Evolutionary conservation across 30 jellyfish, hydroid and myxozoan species (phyloP), one percentile per base, ranked within the genome.

Genomic region (Catostylus mosaicus): DNA sequence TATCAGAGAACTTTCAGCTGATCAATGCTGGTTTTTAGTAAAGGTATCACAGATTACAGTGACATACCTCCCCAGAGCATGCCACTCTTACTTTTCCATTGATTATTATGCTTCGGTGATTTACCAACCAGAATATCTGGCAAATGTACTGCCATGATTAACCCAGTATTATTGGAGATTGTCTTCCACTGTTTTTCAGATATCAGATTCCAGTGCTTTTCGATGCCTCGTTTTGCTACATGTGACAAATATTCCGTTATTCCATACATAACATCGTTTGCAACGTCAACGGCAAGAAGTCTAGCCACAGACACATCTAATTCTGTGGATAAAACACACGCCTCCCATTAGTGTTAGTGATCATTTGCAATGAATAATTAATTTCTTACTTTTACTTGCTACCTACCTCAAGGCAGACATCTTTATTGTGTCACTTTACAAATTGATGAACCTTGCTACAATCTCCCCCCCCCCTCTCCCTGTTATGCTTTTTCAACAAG

Each of bases 21-120:
- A n/a, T n/a, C n/a, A n/a, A n/a, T n/a, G n/a, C n/a, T n/a, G n/a
- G n/a, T n/a, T n/a, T n/a, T n/a, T n/a, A n/a, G n/a, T n/a, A n/a
- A n/a, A n/a, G n/a, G n/a, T n/a, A n/a, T n/a, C n/a, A n/a, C 18
- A 45, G n/a, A n/a, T n/a, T n/a, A n/a, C n/a, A n/a, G n/a, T 32
- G 10, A 16, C 67, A 35, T 80, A 64, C 90, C 88, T 77, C 88
- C 88, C 88, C 88, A 77, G 20, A 3, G 30, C 19, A 12, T 26
- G 37, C 88, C 88, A 40, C 38, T 77, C 12, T 0, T 59, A 1
- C 57, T 33, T 1, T 29, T 35, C 88, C 88, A 77, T 30, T 57
- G 78, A 43, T 77, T 54, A 20, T 29, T 19, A 14, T 8, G 26
- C 35, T 32, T 14, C 0, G 88, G 88, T 30, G 78, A 18, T 27